Evolutionary conservation across 2,797 vertebrate species (phyloP), one percentile per base, ranked within the genome.

Genomic region (Argentina silus): DNA sequence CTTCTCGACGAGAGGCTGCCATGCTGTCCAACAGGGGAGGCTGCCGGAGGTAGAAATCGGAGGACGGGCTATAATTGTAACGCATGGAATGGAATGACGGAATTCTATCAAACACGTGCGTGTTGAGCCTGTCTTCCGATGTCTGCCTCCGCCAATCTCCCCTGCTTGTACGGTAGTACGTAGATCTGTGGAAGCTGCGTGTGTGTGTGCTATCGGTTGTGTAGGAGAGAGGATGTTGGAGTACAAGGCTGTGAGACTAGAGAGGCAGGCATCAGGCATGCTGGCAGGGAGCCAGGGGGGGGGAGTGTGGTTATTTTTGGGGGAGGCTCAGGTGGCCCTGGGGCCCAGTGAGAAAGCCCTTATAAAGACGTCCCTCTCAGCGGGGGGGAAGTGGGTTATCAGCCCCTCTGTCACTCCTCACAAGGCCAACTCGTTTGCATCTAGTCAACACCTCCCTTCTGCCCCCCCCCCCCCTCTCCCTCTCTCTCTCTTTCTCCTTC

Each of bases 311-410:
- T 90, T 93, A 92, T 93, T 93, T 92, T 89, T 72, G 86, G 92
- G 76, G 83, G 84, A 85, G 83, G 83, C 78, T 90, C 86, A 76
- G 84, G 84, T 84, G 85, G 77, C 71, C 12, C 23, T 53, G 76
- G 21, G 72, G 70, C 81, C 81, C 19, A 14, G 50, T 81, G 77
- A 83, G 77, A 86, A 90, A 88, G 89, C 60, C 91, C 92, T 85
- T 93, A 93, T 93, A 92, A 92, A 93, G 93, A 86, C 84, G 67
- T 87, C 74, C 75, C 83, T 87, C 74, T 19, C 81, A 76, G 81
- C 61, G 84, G 80, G 78, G 88, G 90, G 89, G 91, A 91, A 91
- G 85, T 86, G 75, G 86, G 86, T 91, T 92, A 93, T 93, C 92
- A 89, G 83, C 81, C 60, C 19, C 70, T 72, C 82, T 87, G 85